Conservation (phyloP, 2,888 invertebrate species). For the Tipula confusa region DNA sequence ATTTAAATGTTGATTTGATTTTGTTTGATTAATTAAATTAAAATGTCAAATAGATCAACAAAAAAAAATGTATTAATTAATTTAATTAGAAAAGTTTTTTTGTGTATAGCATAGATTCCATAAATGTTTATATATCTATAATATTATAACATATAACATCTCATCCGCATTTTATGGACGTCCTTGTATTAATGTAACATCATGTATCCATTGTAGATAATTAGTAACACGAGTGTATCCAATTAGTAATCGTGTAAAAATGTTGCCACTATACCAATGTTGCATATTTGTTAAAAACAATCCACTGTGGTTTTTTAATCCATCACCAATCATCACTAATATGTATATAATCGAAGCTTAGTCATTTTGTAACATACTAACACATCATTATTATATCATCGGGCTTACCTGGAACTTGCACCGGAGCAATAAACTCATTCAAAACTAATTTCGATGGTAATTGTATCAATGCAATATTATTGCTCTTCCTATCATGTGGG, state of each 20-base stretch:
- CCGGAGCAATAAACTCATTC: background rate
- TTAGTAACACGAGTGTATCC: background rate
- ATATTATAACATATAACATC: background rate
- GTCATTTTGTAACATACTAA: background rate
- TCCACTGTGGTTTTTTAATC: background rate
- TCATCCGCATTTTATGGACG: background rate
- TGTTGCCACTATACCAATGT: background rate
- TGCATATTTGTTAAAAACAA: background rate
- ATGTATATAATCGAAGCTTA: background rate
- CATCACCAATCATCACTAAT: background rate
- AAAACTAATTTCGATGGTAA: background rate
- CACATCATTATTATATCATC: background rate
- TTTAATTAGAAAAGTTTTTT: background rate
- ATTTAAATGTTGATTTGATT: background rate
- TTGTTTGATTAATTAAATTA: background rate
- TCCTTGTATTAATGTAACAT: background rate
- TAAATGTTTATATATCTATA: background rate
- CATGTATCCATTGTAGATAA: background rate
- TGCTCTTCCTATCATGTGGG: background rate
- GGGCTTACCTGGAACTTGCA: background rate
- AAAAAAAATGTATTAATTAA: too few relatives aligned
- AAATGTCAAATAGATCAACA: background rate
- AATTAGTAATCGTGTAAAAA: background rate
- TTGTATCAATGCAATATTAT: background rate
- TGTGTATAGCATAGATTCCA: background rate